Evolutionary conservation across 2,888 invertebrate species (phyloP), one percentile per base, ranked within the genome.

Genomic region (Xanthostigma xanthostigma): DNA sequence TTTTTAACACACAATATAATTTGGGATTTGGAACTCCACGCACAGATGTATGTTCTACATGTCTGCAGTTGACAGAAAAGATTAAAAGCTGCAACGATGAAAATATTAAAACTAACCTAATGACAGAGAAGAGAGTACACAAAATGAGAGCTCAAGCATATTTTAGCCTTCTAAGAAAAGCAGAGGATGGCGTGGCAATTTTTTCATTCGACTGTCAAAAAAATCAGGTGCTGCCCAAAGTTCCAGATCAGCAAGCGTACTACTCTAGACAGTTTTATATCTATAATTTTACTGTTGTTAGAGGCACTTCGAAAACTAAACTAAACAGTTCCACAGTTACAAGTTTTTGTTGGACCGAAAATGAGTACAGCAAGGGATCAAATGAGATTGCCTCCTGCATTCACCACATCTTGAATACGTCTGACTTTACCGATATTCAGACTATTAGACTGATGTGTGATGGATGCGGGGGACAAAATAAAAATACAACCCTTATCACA

Each of bases 181-280:
- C 50, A 36, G 47, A 48, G 42, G 49, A 55, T 37, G 56, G 52
- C 41, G 36, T 55, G 42, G 53, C 50, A 51, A 56, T 54, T 14
- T 48, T 62, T 34, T 57, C 56, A 11, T 60, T 62, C 42, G 59
- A 59, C 49, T 59, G 55, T 43, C 56, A 59, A 52, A 55, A 56
- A 49, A 56, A 57, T 42, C 36, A 56, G 46, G 43, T 54, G 9
- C 44, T 60, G 27, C 59, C 58, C 9, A 57, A 55, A 44, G 46
- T 60, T 12, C 58, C 58, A 36, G 59, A 53, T 36, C 53, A 53
- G 45, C 33, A 46, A 14, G 35, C 44, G 5, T 53, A 53, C 40
- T 53, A 53, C 46, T 46, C 40, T 38, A 34, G 52, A 13, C 53
- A 53, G 45, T 37, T 51, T 10, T 53, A 54, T 36, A 39, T 50